Evolutionary conservation across 2,888 invertebrate genomes (phyloP).

Genomic region (Melanophora roralis): DNA sequence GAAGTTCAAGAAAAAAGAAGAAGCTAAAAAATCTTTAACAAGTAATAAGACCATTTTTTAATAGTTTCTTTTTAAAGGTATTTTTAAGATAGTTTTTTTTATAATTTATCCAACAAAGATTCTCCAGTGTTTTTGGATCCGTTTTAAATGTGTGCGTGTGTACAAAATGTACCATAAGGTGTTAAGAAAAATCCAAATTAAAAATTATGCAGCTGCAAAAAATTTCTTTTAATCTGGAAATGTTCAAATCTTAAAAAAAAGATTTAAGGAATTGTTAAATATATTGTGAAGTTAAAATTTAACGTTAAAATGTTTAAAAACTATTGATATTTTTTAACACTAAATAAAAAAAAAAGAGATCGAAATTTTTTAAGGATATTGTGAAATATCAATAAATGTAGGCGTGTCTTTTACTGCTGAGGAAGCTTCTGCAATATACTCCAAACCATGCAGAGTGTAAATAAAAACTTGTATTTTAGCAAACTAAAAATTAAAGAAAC

Average conservation of each 20-base stretch:
- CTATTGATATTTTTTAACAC: too few species aligned
- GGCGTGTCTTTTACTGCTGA: conserved; percentile 45
- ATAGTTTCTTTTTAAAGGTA: conserved; percentile 40
- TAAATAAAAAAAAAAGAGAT: too few species aligned
- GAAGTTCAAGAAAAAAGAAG: conserved; percentile 34
- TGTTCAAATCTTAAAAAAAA: not conserved
- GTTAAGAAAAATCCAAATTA: conserved; percentile 26
- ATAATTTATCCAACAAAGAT: conserved; percentile 27
- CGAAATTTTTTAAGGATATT: conserved; percentile 43
- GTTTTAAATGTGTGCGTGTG: not conserved
- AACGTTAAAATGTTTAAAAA: not conserved
- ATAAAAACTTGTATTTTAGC: too few species aligned
- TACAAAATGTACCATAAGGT: conserved; percentile 4
- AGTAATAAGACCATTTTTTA: conserved; percentile 49
- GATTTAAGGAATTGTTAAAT: not conserved
- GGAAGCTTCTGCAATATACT: too few species aligned
- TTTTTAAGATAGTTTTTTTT: conserved; percentile 26
- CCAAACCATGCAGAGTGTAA: too few species aligned
- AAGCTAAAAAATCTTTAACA: conserved; percentile 30
- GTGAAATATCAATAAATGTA: conserved; percentile 57
- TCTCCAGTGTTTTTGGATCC: conserved; percentile 21
- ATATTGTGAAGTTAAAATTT: not conserved
- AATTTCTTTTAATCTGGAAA: not conserved
- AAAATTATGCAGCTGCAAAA: conserved; percentile 38
- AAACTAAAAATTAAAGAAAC: too few species aligned